phyloP scores from a whole-genome alignment of 2,888 invertebrate genomes.

The Leptothorax acervorum region DNA sequence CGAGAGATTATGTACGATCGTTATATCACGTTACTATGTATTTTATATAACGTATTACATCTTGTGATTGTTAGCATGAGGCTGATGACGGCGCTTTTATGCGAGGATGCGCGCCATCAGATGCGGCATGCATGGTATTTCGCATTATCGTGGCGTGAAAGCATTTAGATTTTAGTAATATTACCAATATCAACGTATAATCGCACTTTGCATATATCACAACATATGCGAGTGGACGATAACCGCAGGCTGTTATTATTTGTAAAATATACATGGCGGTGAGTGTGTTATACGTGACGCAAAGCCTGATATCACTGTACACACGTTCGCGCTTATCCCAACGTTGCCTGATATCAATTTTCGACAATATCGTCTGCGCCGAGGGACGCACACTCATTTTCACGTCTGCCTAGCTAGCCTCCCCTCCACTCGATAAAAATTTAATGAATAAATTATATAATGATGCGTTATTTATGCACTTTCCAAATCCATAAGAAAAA shows the following conservation, averaged over 20 bases:
- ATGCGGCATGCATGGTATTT: conserved; percentile 1
- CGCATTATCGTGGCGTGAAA: conserved; percentile 23
- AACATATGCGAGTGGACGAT: conserved; percentile 64
- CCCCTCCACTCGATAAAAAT: too few species aligned
- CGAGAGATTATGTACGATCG: neutral
- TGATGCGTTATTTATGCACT: too few species aligned
- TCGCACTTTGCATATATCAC: conserved; percentile 58
- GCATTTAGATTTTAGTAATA: conserved; percentile 51
- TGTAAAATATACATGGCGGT: conserved; percentile 38
- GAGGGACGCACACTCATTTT: conserved; percentile 4
- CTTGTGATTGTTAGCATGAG: conserved; percentile 2
- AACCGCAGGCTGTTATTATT: conserved; percentile 67
- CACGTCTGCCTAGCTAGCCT: neutral
- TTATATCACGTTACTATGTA: neutral
- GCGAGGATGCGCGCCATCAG: neutral
- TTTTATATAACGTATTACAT: neutral
- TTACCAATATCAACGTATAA: conserved; percentile 53
- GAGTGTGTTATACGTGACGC: conserved; percentile 14
- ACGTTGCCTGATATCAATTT: conserved; percentile 26
- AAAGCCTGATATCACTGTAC: conserved; percentile 18
- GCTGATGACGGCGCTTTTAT: conserved; percentile 16
- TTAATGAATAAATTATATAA: too few species aligned
- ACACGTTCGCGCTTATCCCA: conserved; percentile 34
- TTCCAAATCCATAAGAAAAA: too few species aligned
- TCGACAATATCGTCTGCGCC: conserved; percentile 14